These are phyloP conservation scores for Dipus sagitta DNA, from an alignment of 2,797 vertebrate species.

Conservation along the genomic window DNA sequence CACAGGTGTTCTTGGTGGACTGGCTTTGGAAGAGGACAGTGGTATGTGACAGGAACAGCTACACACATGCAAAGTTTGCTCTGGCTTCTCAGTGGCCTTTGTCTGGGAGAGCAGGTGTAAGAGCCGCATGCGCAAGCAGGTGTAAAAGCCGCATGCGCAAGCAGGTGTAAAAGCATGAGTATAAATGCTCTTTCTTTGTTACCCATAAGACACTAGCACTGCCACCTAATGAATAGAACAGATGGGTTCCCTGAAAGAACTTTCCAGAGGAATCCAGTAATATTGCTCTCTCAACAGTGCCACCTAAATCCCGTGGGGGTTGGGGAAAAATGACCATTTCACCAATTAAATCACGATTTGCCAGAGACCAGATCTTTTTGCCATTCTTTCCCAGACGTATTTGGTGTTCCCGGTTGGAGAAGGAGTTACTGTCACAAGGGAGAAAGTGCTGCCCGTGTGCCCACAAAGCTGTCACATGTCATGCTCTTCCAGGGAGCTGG, in stretches of 20 bases:
- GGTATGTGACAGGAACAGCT: not conserved
- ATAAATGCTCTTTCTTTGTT: not conserved
- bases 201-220: not conserved
- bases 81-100: not conserved
- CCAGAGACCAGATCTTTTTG: constrained; percentile 40
- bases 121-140: not conserved
- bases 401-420: constrained; percentile 49
- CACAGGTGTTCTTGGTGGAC: not conserved
- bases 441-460: constrained; percentile 12
- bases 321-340: not conserved
- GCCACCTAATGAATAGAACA: not conserved
- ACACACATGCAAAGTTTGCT: not conserved
- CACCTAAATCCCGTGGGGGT: not conserved
- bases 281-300: not conserved
- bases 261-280: not conserved
- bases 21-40: constrained; percentile 25
- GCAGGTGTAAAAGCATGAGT: not conserved
- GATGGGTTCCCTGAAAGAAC: constrained; percentile 29
- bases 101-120: constrained; percentile 29
- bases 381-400: constrained; percentile 47
- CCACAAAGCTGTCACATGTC: not conserved
- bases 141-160: not conserved
- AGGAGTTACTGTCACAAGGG: constrained; percentile 2
- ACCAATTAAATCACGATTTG: constrained; percentile 49
- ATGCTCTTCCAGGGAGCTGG: constrained; percentile 56